Evolutionary conservation across 2,797 vertebrate genomes (phyloP).

Genomic region (Enteromius treurensis): DNA sequence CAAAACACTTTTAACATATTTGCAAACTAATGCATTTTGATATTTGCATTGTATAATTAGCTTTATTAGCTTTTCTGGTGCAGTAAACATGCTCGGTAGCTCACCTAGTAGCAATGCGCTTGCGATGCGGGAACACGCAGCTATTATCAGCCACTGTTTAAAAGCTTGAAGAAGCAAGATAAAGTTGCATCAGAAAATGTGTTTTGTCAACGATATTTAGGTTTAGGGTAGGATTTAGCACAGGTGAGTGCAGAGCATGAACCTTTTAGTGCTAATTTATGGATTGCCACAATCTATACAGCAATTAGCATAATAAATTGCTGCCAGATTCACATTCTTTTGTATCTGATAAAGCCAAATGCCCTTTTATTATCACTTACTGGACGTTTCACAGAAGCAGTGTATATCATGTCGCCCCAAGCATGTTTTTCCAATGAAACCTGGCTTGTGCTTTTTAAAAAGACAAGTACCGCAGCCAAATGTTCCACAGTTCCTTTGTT

Average conservation of each 20-base stretch:
- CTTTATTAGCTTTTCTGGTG: not conserved
- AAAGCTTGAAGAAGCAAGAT: not conserved
- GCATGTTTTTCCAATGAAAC: not conserved
- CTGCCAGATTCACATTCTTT: not conserved
- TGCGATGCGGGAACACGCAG: not conserved
- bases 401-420: not conserved
- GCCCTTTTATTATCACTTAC: not conserved
- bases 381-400: not conserved
- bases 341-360: not conserved
- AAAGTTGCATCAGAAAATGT: not conserved
- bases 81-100: not conserved
- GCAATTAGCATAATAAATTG: not conserved
- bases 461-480: not conserved
- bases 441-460: not conserved
- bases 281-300: not conserved
- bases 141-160: not conserved
- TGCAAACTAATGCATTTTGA: not conserved
- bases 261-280: not conserved
- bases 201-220: not conserved
- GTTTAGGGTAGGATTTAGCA: not conserved
- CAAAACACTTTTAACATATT: not conserved
- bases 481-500: slow-evolving; percentile 12
- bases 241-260: not conserved
- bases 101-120: not conserved
- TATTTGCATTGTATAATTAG: not conserved